Base-by-base conservation (phyloP, 2,888 invertebrate species). In the Drosophila birchii region DNA sequence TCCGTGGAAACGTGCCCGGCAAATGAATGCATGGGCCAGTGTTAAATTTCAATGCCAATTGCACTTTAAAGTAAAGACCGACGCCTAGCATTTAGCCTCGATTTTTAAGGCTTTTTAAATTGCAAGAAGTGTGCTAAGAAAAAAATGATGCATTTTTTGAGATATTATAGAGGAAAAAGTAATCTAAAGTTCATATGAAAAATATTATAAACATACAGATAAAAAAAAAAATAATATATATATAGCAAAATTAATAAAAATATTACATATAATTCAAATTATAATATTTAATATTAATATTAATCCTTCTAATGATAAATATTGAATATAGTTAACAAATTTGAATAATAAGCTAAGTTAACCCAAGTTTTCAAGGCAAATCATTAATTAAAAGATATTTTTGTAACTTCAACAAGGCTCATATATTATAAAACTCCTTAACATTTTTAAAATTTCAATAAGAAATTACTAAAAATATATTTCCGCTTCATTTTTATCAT, bases 41-140 rank as follows among this genome's bases (percentile, higher is more conserved):
- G 78, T 84, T 86, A 80, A 82, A 77, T 86, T 84, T 85, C 84
- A 85, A 85, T 87, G 84, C 76, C 85, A 85, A 80, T 82, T 81
- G 85, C 73, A 86, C 76, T 74, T 79, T 66, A 59, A 63, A 61
- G 43, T 45, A 43, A 34, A 51, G 60, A 29, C 55, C 47, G 16
- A 45, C 26, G 36, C 51, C 54, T 14, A 43, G 39, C 36, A 12
- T 63, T 64, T 64, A 47, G 26, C 38, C 69, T 56, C 20, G 23
- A 55, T 58, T 72, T 73, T 49, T 64, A 72, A 44, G 64, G 49
- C 58, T 11, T 72, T 72, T 64, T 55, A 34, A 75, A 79, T 79
- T 79, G 79, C 75, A 69, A 75, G 77, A 64, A 39, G 20, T 32
- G 20, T 49, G 51, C 54, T 51, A 43, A 29, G 44, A 14, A 34